Percentiles rank a stretch among this genome's conserved stretches.
Evolutionary conservation across 2,888 invertebrate species (phyloP).

Genomic region (Mesorhabditis sp.): DNA sequence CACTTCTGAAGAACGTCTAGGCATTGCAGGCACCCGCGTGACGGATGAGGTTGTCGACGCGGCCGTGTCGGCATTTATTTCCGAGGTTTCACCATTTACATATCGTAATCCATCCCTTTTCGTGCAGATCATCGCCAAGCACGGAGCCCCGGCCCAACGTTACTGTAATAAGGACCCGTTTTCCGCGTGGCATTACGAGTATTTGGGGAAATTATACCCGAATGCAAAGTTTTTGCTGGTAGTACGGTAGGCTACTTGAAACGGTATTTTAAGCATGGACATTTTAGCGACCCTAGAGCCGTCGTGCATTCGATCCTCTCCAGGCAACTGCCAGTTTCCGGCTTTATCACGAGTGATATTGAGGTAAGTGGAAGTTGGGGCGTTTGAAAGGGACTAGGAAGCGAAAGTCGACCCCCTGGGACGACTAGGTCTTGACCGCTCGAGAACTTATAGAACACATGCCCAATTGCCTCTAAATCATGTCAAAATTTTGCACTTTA

Average conservation of each 20-base stretch:
- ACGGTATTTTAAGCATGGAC: not conserved
- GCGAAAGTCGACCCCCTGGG: too few species aligned
- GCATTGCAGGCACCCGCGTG: constrained; percentile 62
- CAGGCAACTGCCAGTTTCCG: constrained; percentile 79
- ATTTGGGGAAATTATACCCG: constrained; percentile 87
- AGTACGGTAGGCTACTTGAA: constrained; percentile 81
- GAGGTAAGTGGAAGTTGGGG: not conserved
- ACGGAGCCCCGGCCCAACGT: constrained; percentile 82
- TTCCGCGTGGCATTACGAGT: constrained; percentile 89
- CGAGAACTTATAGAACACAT: too few species aligned
- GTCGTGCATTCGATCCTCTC: constrained; percentile 96
- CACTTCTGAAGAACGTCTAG: not conserved
- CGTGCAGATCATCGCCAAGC: constrained; percentile 72
- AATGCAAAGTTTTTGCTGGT: constrained; percentile 94
- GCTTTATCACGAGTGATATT: constrained; percentile 71
- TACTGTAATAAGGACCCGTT: constrained; percentile 98
- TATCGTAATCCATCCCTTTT: not conserved
- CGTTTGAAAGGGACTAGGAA: too few species aligned
- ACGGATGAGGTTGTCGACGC: constrained; percentile 84
- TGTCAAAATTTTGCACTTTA: too few species aligned
- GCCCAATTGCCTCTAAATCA: too few species aligned
- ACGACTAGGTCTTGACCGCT: too few species aligned
- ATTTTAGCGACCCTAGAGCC: constrained; percentile 67
- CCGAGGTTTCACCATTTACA: constrained; percentile 19
- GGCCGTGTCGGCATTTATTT: constrained; percentile 88